phyloP scores from a whole-genome alignment of 2,797 vertebrate species.

The Eleutherodactylus coqui region DNA sequence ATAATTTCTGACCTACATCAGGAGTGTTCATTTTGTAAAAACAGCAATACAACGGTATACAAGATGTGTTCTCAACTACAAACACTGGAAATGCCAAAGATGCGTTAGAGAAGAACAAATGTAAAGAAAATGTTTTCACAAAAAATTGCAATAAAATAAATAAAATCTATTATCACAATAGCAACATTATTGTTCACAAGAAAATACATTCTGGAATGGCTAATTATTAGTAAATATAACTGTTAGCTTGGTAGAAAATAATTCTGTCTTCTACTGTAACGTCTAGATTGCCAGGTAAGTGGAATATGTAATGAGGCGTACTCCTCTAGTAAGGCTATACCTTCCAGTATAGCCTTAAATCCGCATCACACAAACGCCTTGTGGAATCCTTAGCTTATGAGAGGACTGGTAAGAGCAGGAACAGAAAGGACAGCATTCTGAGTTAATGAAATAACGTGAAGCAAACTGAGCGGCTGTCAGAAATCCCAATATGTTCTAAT shows the following conservation, averaged over 20 bases:
- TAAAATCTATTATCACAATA: slow-evolving; percentile 87
- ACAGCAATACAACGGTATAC: slow-evolving; percentile 91
- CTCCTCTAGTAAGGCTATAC: neutral
- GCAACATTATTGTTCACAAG: slow-evolving; percentile 82
- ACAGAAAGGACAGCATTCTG: neutral
- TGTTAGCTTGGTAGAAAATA: slow-evolving; percentile 25
- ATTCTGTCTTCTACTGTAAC: slow-evolving; percentile 3
- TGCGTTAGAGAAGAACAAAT: slow-evolving; percentile 82
- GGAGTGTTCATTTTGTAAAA: slow-evolving; percentile 98
- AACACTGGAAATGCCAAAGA: slow-evolving; percentile 89
- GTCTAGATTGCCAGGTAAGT: slow-evolving; percentile 12
- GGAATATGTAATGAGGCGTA: neutral
- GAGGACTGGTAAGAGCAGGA: neutral
- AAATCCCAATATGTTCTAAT: neutral
- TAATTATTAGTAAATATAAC: slow-evolving; percentile 70
- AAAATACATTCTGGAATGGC: slow-evolving; percentile 77
- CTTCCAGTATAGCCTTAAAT: neutral
- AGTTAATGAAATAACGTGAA: neutral
- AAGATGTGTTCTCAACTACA: slow-evolving; percentile 91
- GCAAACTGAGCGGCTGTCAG: neutral
- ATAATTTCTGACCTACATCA: slow-evolving; percentile 86
- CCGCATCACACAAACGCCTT: neutral
- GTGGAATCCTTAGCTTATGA: neutral
- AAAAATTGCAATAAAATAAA: slow-evolving; percentile 88
- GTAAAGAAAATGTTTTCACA: slow-evolving; percentile 80